phyloP scores from a whole-genome alignment of 2,113 vertebrate species.

The Phaetusa simplex region DNA sequence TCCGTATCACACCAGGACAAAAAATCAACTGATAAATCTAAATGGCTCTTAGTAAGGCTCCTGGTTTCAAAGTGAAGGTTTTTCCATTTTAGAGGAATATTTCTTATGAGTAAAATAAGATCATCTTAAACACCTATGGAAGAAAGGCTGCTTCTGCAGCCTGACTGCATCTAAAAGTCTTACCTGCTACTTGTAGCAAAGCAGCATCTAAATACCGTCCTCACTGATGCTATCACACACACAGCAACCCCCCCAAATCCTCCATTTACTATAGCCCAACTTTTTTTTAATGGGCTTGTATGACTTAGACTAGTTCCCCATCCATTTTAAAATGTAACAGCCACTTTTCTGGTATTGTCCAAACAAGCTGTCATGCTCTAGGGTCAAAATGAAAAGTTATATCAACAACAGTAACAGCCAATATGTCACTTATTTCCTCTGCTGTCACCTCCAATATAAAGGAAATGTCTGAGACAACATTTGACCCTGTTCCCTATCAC shows the following conservation, averaged over 20 bases:
- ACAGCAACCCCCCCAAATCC: background rate
- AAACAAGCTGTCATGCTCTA: background rate
- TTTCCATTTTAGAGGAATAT: background rate
- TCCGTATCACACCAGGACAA: background rate
- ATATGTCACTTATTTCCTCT: background rate
- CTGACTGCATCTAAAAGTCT: background rate
- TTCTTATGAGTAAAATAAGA: background rate
- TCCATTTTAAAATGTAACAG: accelerated
- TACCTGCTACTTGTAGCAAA: background rate
- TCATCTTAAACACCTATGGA: background rate
- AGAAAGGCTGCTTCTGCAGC: background rate
- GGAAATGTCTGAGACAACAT: background rate
- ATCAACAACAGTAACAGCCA: background rate
- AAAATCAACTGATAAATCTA: background rate
- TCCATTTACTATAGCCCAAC: background rate
- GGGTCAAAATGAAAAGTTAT: background rate
- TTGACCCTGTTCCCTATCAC: accelerated
- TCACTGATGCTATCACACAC: accelerated
- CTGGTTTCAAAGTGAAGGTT: background rate
- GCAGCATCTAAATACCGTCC: background rate
- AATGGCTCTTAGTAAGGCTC: background rate
- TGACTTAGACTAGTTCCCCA: background rate
- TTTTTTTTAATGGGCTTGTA: background rate
- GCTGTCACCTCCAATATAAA: background rate
- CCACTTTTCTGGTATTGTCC: background rate